Percentiles rank a stretch among this genome's conserved stretches.
Evolutionary conservation across 2,888 invertebrate species (phyloP).

Genomic region (Orthosia gracilis): DNA sequence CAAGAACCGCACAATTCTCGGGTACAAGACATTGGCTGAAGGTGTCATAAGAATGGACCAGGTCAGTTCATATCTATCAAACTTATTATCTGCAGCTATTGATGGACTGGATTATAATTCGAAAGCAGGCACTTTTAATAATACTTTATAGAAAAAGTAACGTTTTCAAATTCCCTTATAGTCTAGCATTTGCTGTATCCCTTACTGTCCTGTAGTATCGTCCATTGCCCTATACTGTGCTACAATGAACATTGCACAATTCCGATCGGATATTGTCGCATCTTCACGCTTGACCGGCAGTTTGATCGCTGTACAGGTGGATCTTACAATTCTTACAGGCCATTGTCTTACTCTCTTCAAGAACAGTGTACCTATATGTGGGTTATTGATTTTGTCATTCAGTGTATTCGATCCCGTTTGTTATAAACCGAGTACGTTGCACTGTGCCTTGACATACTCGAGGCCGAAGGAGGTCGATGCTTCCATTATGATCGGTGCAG

Average conservation of each 20-base stretch:
- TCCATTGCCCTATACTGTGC: background rate
- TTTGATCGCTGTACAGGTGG: conserved; percentile 42
- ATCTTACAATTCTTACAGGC: background rate
- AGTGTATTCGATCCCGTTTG: conserved; percentile 1
- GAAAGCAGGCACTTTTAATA: background rate
- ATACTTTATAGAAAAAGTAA: background rate
- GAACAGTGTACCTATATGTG: background rate
- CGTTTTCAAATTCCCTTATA: background rate
- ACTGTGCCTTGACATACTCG: conserved; percentile 44
- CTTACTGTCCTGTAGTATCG: background rate
- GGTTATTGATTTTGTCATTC: conserved; percentile 26
- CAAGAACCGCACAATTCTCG: conserved; percentile 99
- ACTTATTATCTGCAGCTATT: background rate
- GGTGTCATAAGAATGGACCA: conserved; percentile 99
- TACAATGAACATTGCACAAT: conserved; percentile 29
- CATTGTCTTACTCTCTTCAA: conserved; percentile 27
- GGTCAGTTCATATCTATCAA: conserved; percentile 85
- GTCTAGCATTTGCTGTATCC: background rate
- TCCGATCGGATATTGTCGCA: conserved; percentile 35
- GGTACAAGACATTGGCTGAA: conserved; percentile 99
- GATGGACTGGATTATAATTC: background rate
- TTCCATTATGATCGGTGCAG: conserved; percentile 11
- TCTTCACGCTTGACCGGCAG: conserved; percentile 7
- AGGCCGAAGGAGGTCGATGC: conserved; percentile 31
- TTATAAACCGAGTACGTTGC: conserved; percentile 40